phyloP scores from a whole-genome alignment of 2,888 invertebrate genomes.

The Chloroclystis v-ata region DNA sequence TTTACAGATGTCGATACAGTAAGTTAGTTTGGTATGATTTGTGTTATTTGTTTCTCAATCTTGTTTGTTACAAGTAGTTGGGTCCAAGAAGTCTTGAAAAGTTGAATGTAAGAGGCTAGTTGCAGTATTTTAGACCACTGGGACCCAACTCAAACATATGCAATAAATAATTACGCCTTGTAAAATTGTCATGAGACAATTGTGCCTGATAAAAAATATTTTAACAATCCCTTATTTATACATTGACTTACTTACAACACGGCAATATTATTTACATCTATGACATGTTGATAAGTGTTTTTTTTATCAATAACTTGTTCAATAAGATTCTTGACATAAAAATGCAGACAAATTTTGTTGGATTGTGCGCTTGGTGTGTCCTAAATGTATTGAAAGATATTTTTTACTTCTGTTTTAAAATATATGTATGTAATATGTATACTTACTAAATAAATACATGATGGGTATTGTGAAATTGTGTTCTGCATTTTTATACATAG shows the following conservation, averaged over 20 bases:
- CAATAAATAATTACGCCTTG: constrained; percentile 13
- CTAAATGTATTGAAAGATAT: constrained; percentile 33
- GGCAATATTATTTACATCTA: constrained; percentile 41
- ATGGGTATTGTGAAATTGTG: constrained; percentile 40
- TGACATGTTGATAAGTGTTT: constrained; percentile 47
- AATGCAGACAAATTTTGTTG: constrained; percentile 62
- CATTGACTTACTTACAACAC: constrained; percentile 19
- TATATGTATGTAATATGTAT: constrained; percentile 19
- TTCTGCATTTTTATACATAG: constrained; percentile 65
- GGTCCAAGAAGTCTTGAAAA: constrained; percentile 36
- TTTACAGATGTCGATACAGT: constrained; percentile 58
- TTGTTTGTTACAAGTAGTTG: constrained; percentile 30
- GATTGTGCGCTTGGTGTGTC: constrained; percentile 23
- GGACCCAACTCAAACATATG: constrained; percentile 31
- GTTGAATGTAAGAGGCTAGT: constrained; percentile 44
- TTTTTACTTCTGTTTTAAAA: constrained; percentile 25
- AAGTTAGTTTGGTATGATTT: constrained; percentile 60
- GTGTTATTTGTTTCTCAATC: constrained; percentile 39
- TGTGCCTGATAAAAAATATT: constrained; percentile 27
- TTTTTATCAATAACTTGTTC: constrained; percentile 52
- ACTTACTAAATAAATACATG: constrained; percentile 36
- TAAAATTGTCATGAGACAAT: constrained; percentile 6
- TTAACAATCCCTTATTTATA: constrained; percentile 10
- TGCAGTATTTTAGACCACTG: constrained; percentile 38
- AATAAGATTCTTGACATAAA: constrained; percentile 56